These are phyloP conservation scores for Anguilla japonica DNA, from an alignment of 2,113 vertebrate species.

Conservation along the genomic window DNA sequence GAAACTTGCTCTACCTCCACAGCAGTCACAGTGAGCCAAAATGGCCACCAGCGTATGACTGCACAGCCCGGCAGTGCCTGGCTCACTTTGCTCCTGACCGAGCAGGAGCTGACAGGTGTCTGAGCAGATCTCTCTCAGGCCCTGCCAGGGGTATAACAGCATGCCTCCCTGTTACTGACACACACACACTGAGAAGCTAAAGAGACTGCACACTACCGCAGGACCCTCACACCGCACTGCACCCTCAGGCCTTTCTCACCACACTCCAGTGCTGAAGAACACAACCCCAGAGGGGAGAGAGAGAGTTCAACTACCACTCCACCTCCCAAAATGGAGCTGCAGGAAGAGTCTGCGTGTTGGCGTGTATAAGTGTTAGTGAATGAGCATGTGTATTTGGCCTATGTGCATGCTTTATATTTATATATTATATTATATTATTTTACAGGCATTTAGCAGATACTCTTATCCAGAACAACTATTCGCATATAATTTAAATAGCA, in stretches of 20 bases:
- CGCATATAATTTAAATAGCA: no score
- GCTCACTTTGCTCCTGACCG: not conserved
- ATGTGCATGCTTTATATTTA: no score
- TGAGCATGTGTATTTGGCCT: no score
- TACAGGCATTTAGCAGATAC: no score
- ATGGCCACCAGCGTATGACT: not conserved
- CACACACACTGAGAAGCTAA: constrained; percentile 41
- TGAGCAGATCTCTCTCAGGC: constrained; percentile 24
- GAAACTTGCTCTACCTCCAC: not conserved
- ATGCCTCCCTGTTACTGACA: constrained; percentile 55
- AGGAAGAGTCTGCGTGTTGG: no score
- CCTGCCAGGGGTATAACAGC: constrained; percentile 40
- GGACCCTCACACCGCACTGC: constrained; percentile 59
- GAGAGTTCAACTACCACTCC: not conserved
- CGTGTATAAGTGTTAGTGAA: no score
- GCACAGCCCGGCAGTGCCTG: not conserved
- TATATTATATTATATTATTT: no score
- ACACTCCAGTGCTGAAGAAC: constrained; percentile 12
- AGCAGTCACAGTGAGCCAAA: not conserved
- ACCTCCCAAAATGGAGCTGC: not conserved
- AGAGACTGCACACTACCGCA: constrained; percentile 43
- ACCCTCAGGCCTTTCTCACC: constrained; percentile 62
- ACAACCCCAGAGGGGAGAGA: not conserved
- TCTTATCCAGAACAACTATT: no score
- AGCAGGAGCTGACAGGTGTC: constrained; percentile 44